These are phyloP conservation scores for Diabrotica balteata DNA, from an alignment of 2,888 invertebrate genomes.

Conservation along the genomic window DNA sequence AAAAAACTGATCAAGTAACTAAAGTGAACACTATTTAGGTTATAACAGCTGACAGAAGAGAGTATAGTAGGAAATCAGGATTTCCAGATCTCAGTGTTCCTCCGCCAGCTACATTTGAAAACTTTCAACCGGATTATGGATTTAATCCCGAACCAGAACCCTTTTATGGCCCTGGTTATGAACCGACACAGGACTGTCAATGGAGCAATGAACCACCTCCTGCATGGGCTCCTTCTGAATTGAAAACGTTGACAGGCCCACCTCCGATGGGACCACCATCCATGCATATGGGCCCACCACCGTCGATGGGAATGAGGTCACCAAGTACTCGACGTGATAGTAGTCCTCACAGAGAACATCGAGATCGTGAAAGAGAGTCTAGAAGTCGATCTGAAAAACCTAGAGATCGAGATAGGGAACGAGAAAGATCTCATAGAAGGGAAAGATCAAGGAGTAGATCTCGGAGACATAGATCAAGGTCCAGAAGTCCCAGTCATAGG, in stretches of 20 bases:
- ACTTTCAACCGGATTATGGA: constrained; percentile 59
- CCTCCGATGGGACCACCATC: constrained; percentile 57
- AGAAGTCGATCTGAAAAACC: constrained; percentile 54
- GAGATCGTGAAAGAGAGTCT: constrained; percentile 60
- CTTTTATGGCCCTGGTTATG: constrained; percentile 67
- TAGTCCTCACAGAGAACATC: constrained; percentile 44
- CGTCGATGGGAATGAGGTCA: constrained; percentile 43
- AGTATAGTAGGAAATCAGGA: constrained; percentile 77
- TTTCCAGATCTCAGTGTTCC: constrained; percentile 71
- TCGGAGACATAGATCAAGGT: constrained; percentile 74
- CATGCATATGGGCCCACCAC: constrained; percentile 52
- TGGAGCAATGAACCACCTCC: constrained; percentile 62
- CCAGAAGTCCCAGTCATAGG: constrained; percentile 73
- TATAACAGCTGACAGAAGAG: constrained; percentile 89
- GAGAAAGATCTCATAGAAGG: constrained; percentile 65
- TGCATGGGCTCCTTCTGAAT: constrained; percentile 71
- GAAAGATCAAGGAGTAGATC: constrained; percentile 74
- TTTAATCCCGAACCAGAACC: constrained; percentile 66
- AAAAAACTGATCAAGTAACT: constrained; percentile 65
- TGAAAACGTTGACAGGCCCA: constrained; percentile 74
- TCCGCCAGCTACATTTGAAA: constrained; percentile 62
- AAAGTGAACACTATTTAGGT: constrained; percentile 86
- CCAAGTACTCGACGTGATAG: constrained; percentile 37
- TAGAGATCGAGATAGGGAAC: constrained; percentile 60
- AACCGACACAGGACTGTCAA: constrained; percentile 77